Percentiles rank a stretch among this genome's conserved stretches.
Evolutionary conservation across 2,797 vertebrate species (phyloP).

Genomic region (Myotis planiceps): DNA sequence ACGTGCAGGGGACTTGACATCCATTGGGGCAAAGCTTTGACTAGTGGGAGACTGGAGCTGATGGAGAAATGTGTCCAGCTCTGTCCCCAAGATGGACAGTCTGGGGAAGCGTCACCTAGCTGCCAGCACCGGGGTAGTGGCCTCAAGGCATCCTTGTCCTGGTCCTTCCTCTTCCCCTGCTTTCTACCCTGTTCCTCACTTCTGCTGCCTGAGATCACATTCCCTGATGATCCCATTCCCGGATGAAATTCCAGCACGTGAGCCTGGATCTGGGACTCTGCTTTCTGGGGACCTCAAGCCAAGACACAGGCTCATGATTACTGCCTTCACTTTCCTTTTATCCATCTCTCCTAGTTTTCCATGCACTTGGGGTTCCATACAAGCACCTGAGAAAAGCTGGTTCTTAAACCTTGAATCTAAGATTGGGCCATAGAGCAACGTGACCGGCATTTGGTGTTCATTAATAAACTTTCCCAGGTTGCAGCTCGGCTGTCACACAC

Average conservation of each 20-base stretch:
- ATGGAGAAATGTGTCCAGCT: background rate
- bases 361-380: background rate
- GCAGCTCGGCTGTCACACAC: background rate
- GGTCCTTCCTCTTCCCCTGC: background rate
- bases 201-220: background rate
- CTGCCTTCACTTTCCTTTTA: background rate
- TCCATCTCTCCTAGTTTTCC: background rate
- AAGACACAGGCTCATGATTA: background rate
- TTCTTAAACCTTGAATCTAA: background rate
- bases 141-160: fast-evolving
- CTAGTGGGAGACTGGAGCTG: background rate
- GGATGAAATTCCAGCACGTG: background rate
- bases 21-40: background rate
- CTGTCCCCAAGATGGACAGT: background rate
- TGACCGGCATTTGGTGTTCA: background rate
- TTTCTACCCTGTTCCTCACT: background rate
- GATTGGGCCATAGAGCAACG: background rate
- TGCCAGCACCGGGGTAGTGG: fast-evolving
- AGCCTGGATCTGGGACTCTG: background rate
- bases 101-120: background rate
- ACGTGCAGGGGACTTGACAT: no score
- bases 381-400: background rate
- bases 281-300: background rate
- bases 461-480: background rate
- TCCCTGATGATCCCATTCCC: background rate